These are phyloP conservation scores for Serripes groenlandicus DNA, from an alignment of 2,888 invertebrate genomes.

Conservation along the genomic window DNA sequence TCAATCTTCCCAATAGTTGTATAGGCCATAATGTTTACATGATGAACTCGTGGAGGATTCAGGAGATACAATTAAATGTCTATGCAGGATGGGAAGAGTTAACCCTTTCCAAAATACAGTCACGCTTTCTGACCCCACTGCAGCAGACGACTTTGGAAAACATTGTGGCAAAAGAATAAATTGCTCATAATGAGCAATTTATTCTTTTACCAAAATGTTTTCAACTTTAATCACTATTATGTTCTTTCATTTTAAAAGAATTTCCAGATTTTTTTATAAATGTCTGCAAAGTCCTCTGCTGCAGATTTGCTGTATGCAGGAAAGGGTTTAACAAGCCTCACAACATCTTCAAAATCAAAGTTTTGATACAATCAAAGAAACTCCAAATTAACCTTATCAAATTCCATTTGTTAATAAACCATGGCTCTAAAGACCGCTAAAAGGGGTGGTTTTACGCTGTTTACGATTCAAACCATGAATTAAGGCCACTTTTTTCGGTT, in stretches of 20 bases:
- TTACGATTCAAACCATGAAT: constrained; percentile 26
- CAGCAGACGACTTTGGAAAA: background rate
- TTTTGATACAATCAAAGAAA: constrained; percentile 19
- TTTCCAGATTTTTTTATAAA: too few relatives aligned
- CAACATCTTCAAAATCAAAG: background rate
- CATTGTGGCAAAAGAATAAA: background rate
- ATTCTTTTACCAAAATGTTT: background rate
- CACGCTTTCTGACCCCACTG: too few relatives aligned
- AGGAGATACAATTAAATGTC: too few relatives aligned
- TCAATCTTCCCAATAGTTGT: too few relatives aligned
- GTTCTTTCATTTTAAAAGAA: too few relatives aligned
- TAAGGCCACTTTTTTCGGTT: constrained; percentile 22
- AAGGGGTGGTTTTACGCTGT: constrained; percentile 8
- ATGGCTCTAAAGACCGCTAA: constrained; percentile 23
- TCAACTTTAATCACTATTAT: too few relatives aligned
- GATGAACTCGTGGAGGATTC: too few relatives aligned
- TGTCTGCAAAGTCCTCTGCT: too few relatives aligned
- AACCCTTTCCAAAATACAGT: too few relatives aligned
- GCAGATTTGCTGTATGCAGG: too few relatives aligned
- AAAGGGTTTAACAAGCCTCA: background rate
- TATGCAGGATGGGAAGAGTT: too few relatives aligned
- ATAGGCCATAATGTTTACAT: too few relatives aligned
- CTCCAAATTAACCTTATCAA: constrained; percentile 22
- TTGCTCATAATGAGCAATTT: background rate
- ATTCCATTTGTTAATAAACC: constrained; percentile 13